Conservation (phyloP, 2,113 vertebrate genomes). For the Myrmecophaga tridactyla region DNA sequence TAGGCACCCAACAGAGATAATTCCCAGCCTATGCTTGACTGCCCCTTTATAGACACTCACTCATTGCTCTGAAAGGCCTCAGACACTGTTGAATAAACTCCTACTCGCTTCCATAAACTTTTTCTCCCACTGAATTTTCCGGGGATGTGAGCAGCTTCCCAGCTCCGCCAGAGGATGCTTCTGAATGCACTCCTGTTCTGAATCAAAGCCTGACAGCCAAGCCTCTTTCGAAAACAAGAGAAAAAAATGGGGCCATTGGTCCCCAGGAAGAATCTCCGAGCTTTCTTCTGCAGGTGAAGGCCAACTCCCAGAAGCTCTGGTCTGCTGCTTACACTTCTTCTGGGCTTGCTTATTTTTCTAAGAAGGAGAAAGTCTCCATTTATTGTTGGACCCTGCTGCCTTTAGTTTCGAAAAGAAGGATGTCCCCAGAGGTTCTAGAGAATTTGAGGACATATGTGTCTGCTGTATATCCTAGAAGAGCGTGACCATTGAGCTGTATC, state of each 20-base stretch:
- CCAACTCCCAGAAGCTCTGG: conserved; percentile 18
- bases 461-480: not conserved
- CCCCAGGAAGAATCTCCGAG: conserved; percentile 64
- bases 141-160: conserved; percentile 94
- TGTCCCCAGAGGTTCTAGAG: not conserved
- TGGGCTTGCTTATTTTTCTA: not conserved
- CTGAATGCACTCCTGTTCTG: conserved; percentile 91
- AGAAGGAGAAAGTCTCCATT: not conserved
- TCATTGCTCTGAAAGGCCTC: conserved; percentile 95
- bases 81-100: conserved; percentile 98
- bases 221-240: conserved; percentile 82
- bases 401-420: not conserved
- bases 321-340: not conserved
- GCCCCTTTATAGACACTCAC: conserved; percentile 93
- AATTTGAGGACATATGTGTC: not conserved
- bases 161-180: conserved; percentile 88
- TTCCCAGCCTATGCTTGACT: conserved; percentile 96
- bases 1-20: conserved; percentile 96
- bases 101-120: conserved; percentile 97
- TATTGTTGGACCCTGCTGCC: conserved; percentile 44
- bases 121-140: conserved; percentile 94
- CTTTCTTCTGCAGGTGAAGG: conserved; percentile 85
- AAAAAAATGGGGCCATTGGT: conserved; percentile 71
- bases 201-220: conserved; percentile 88
- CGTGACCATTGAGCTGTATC: not conserved